Conservation (phyloP, 2,888 invertebrate species). For the Digitonthophagus gazella region DNA sequence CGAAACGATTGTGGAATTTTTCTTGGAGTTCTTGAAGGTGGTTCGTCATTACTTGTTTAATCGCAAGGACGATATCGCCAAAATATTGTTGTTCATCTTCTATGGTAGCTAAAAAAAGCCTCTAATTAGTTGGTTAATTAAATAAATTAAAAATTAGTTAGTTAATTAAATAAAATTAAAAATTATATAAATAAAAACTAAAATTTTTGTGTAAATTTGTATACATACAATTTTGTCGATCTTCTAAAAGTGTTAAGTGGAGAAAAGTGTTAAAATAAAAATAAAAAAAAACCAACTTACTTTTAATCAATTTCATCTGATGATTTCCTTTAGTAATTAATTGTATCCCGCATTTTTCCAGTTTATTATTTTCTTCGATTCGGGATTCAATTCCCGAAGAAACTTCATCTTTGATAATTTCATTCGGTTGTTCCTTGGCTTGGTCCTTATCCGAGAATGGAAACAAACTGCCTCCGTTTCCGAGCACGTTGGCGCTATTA, state of each 20-base stretch:
- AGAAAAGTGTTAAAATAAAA: background rate
- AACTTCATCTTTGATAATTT: slow-evolving; percentile 36
- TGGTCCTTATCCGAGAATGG: slow-evolving; percentile 30
- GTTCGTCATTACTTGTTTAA: slow-evolving; percentile 77
- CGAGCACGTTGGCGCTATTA: slow-evolving; percentile 42
- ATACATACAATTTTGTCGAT: too few relatives aligned
- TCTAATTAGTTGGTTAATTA: too few relatives aligned
- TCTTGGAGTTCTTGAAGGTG: slow-evolving; percentile 70
- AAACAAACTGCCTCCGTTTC: slow-evolving; percentile 39
- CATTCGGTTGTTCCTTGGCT: slow-evolving; percentile 44
- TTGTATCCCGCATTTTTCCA: slow-evolving; percentile 58
- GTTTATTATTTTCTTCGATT: slow-evolving; percentile 35
- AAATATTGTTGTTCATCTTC: slow-evolving; percentile 74
- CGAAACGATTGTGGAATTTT: slow-evolving; percentile 71
- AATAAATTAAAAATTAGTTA: too few relatives aligned
- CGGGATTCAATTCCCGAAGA: slow-evolving; percentile 19
- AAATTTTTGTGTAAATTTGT: too few relatives aligned
- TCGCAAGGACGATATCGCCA: slow-evolving; percentile 72
- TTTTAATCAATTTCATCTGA: slow-evolving; percentile 59
- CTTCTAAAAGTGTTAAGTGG: background rate
- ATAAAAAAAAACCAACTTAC: slow-evolving; percentile 43
- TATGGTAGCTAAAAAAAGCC: slow-evolving; percentile 58
- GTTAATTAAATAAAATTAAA: too few relatives aligned
- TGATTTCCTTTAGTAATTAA: slow-evolving; percentile 58
- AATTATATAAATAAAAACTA: too few relatives aligned